phyloP scores from a whole-genome alignment of 2,888 invertebrate species.

The Rhagophthalmus giganteus region DNA sequence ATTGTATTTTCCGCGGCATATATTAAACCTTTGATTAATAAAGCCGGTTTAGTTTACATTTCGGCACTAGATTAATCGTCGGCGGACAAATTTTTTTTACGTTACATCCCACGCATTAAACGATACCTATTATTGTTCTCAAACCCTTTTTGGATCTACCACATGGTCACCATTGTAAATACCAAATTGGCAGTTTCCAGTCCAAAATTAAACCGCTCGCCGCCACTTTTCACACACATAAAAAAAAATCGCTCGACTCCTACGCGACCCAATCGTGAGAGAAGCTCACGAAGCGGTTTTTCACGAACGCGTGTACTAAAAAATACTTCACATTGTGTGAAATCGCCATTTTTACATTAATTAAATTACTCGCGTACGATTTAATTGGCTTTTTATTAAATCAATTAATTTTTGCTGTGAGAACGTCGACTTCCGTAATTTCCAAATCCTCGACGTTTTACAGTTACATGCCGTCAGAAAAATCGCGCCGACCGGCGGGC shows the following conservation, averaged over 20 bases:
- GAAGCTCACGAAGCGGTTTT: neutral
- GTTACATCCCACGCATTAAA: too few species aligned
- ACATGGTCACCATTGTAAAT: too few species aligned
- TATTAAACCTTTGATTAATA: slow-evolving; percentile 24
- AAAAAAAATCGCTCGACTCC: neutral
- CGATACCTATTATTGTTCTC: too few species aligned
- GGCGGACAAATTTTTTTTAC: too few species aligned
- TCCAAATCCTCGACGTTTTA: slow-evolving; percentile 10
- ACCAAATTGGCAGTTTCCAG: too few species aligned
- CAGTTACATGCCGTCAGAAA: slow-evolving; percentile 3
- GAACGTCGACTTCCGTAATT: slow-evolving; percentile 11
- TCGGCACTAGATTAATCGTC: too few species aligned
- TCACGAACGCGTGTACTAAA: neutral
- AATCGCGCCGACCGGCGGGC: too few species aligned
- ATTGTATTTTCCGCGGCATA: slow-evolving; percentile 21
- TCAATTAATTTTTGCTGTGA: slow-evolving; percentile 12
- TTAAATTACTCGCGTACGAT: slow-evolving; percentile 20
- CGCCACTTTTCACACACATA: too few species aligned
- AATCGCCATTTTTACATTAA: slow-evolving; percentile 11
- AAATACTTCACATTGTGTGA: slow-evolving; percentile 8
- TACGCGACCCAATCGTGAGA: slow-evolving; percentile 6
- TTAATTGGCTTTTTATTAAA: slow-evolving; percentile 19
- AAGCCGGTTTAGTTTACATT: slow-evolving; percentile 5
- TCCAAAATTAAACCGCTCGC: too few species aligned
- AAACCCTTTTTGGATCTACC: too few species aligned